These are phyloP conservation scores for Acanthaster planci DNA, from an alignment of 35 echinoderm and acorn worm species.

Conservation along the genomic window DNA sequence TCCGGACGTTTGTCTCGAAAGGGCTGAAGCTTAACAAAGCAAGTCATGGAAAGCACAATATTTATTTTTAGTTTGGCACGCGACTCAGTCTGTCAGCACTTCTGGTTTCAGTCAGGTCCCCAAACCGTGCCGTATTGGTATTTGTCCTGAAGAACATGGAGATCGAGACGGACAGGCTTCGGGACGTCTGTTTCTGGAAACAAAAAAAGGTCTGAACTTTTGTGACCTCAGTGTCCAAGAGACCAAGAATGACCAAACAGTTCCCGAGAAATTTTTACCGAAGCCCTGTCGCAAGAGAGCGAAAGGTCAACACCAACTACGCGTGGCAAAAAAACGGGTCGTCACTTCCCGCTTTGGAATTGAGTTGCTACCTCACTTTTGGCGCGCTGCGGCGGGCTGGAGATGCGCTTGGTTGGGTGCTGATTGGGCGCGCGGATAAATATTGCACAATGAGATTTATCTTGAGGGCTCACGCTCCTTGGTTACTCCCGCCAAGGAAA, in stretches of 20 bases:
- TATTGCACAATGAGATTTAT: slow-evolving; percentile 30
- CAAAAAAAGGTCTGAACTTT: slow-evolving; percentile 15
- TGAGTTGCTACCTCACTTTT: slow-evolving; percentile 14
- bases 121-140: neutral
- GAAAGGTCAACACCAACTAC: slow-evolving; percentile 28
- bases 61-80: slow-evolving; percentile 29
- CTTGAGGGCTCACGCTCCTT: slow-evolving; percentile 25
- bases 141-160: slow-evolving; percentile 11
- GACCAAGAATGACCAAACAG: slow-evolving; percentile 28
- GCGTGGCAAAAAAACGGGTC: slow-evolving; percentile 3
- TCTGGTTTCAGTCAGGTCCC: neutral
- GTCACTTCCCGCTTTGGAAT: slow-evolving; percentile 39
- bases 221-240: neutral
- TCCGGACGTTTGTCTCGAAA: too few relatives aligned
- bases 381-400: neutral
- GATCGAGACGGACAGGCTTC: neutral
- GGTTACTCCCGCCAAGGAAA: slow-evolving; percentile 17
- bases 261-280: neutral
- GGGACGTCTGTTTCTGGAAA: neutral
- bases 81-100: slow-evolving; percentile 10
- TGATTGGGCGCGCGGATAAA: slow-evolving; percentile 42
- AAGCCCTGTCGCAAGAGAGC: neutral
- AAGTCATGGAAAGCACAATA: slow-evolving; percentile 2
- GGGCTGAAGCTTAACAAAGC: neutral
- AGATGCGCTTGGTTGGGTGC: slow-evolving; percentile 45